These are phyloP conservation scores for Sebastes reedi DNA, from an alignment of 2,797 vertebrate species.

Conservation along the genomic window DNA sequence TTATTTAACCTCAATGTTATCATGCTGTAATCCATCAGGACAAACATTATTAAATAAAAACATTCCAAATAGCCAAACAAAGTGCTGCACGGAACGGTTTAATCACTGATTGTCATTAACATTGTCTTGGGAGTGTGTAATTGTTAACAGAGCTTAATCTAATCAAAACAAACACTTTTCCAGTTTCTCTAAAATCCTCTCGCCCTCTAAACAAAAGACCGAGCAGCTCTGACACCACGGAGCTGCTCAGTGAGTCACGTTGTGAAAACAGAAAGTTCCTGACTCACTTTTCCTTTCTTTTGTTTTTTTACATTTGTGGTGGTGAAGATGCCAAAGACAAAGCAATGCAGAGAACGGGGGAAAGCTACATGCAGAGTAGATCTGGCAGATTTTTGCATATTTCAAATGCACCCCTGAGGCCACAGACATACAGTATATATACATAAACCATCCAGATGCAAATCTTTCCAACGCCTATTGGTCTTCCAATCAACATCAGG, in stretches of 20 bases:
- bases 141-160: constrained; percentile 63
- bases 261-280: constrained; percentile 82
- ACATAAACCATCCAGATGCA: neutral
- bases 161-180: constrained; percentile 68
- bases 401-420: neutral
- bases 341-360: neutral
- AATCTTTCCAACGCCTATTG: neutral
- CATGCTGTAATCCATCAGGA: constrained; percentile 37
- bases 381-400: neutral
- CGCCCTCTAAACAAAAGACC: constrained; percentile 37
- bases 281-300: constrained; percentile 77
- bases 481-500: neutral
- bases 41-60: constrained; percentile 36
- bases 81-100: constrained; percentile 17
- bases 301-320: constrained; percentile 1
- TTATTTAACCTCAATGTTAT: constrained; percentile 46
- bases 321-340: constrained; percentile 23
- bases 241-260: constrained; percentile 60
- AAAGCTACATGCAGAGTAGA: neutral
- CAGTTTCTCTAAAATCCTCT: constrained; percentile 54
- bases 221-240: constrained; percentile 65
- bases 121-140: constrained; percentile 48
- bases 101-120: constrained; percentile 51
- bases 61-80: constrained; percentile 12
- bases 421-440: neutral